Conservation (phyloP, 37 sponge, comb jelly and placozoan species). For the Ephydatia muelleri region DNA sequence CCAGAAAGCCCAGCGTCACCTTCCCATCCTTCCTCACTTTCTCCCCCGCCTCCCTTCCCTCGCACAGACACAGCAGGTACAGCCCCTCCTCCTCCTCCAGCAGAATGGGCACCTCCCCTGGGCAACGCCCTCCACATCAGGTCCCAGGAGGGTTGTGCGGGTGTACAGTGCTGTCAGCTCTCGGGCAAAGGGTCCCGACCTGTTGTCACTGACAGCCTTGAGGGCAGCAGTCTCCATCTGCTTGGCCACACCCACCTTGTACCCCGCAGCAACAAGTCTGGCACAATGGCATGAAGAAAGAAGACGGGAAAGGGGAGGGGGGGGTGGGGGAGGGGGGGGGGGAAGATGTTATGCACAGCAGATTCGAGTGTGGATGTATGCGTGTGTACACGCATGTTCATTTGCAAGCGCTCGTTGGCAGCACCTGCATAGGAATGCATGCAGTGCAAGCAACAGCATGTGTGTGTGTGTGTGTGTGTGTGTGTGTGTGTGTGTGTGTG, state of each 20-base stretch:
- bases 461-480: too few species aligned
- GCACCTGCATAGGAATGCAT: too few species aligned
- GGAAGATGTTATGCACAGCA: not conserved
- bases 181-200: constrained; percentile 49
- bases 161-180: constrained; percentile 62
- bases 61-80: constrained; percentile 39
- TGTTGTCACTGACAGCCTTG: constrained; percentile 52
- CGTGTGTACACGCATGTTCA: not conserved
- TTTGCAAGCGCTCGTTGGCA: too few species aligned
- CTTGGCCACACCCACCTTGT: constrained; percentile 69
- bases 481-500: too few species aligned
- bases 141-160: constrained; percentile 44
- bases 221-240: constrained; percentile 66
- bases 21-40: constrained; percentile 3
- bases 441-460: too few species aligned
- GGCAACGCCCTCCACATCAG: constrained; percentile 18
- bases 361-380: not conserved
- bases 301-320: not conserved
- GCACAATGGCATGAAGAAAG: too few species aligned
- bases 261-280: constrained; percentile 53
- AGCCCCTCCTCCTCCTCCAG: constrained; percentile 28
- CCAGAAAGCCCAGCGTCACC: constrained; percentile 45
- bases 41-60: constrained; percentile 1
- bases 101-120: not conserved
- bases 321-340: too few species aligned